phyloP scores from a whole-genome alignment of 2,888 invertebrate genomes.

The Rhingia rostrata region DNA sequence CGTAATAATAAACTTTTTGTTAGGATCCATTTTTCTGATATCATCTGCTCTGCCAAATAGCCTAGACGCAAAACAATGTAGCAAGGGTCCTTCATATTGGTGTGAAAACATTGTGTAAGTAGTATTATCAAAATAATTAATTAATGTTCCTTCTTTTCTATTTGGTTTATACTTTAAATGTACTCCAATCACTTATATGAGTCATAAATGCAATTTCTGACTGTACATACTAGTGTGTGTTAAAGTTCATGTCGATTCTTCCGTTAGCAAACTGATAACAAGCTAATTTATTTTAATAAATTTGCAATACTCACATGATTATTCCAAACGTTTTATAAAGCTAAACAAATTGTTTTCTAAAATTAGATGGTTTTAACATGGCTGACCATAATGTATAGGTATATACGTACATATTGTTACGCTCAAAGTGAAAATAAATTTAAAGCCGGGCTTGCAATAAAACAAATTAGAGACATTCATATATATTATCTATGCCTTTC shows the following conservation, averaged over 20 bases:
- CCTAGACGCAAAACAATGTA: conserved; percentile 26
- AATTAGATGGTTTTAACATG: too few species aligned
- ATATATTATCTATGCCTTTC: not conserved
- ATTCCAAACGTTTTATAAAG: not conserved
- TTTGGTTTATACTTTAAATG: too few species aligned
- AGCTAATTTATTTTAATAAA: not conserved
- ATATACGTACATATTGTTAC: not conserved
- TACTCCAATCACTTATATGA: not conserved
- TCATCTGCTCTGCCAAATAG: conserved; percentile 20
- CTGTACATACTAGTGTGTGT: not conserved
- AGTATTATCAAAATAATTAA: not conserved
- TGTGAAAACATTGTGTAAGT: conserved; percentile 54
- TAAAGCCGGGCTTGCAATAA: not conserved
- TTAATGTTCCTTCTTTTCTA: too few species aligned
- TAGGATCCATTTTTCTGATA: conserved; percentile 45
- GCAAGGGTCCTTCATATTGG: conserved; percentile 48
- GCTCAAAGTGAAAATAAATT: too few species aligned
- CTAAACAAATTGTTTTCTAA: not conserved
- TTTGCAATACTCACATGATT: too few species aligned
- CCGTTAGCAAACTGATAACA: conserved; percentile 36
- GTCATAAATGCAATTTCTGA: conserved; percentile 11
- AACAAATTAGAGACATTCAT: not conserved
- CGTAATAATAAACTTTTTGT: conserved; percentile 1
- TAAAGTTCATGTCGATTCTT: not conserved
- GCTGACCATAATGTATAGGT: too few species aligned